phyloP scores from a whole-genome alignment of 2,797 vertebrate genomes.

The Anas bahamensis region DNA sequence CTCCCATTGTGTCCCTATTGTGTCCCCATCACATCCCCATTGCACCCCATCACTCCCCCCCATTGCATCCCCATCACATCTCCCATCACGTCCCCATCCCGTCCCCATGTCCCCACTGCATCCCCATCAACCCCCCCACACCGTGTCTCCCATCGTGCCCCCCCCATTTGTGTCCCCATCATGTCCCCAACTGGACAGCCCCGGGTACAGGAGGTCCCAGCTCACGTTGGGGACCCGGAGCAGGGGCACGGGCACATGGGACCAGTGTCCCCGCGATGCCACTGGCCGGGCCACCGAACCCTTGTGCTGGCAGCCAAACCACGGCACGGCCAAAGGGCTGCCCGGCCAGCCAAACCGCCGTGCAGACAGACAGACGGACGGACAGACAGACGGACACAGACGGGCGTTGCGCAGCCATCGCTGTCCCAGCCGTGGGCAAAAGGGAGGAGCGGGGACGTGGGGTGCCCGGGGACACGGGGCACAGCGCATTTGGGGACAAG shows the following conservation, averaged over 20 bases:
- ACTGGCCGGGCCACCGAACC: too few species aligned
- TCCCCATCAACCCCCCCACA: neutral
- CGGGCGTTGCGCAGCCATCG: accelerated
- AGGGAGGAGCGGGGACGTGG: neutral
- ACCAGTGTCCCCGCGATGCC: too few species aligned
- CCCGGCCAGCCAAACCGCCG: neutral
- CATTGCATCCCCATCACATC: too few species aligned
- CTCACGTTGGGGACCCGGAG: too few species aligned
- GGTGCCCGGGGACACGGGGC: accelerated
- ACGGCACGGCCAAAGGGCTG: accelerated
- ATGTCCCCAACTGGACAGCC: neutral
- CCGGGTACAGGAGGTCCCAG: too few species aligned
- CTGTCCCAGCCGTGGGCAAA: neutral
- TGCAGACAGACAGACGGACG: accelerated
- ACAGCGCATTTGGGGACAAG: neutral
- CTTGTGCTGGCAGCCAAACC: neutral
- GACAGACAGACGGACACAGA: neutral
- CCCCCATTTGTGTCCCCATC: neutral
- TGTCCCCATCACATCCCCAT: too few species aligned
- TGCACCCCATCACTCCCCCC: too few species aligned
- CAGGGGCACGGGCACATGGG: too few species aligned
- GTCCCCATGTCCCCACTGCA: neutral
- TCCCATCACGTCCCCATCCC: neutral
- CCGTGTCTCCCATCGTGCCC: too few species aligned
- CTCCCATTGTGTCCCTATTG: too few species aligned